Evolutionary conservation across 35 echinoderm and acorn worm genomes (phyloP).

Genomic region (Ophioderma brevispina): DNA sequence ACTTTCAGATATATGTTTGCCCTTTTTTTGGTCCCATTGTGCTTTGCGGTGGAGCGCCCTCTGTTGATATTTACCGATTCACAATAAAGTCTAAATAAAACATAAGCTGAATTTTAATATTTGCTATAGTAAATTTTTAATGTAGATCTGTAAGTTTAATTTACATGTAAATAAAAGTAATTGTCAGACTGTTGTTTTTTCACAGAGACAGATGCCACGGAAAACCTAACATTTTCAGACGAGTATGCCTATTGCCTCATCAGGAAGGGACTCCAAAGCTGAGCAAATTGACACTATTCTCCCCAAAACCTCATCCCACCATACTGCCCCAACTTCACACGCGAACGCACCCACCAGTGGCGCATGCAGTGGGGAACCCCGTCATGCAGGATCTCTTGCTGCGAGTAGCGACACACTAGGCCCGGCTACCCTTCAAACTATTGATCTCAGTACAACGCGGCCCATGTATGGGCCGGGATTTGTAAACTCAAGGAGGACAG

Average conservation of each 20-base stretch:
- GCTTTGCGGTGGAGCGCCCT: too few relatives aligned
- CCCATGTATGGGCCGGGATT: slow-evolving; percentile 34
- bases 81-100: too few relatives aligned
- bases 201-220: neutral
- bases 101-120: too few relatives aligned
- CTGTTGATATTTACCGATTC: too few relatives aligned
- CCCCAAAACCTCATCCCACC: neutral
- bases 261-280: neutral
- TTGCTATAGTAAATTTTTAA: too few relatives aligned
- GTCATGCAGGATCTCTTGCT: neutral
- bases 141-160: too few relatives aligned
- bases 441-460: slow-evolving; percentile 4
- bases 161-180: too few relatives aligned
- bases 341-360: neutral
- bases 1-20: too few relatives aligned
- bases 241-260: neutral
- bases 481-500: slow-evolving; percentile 6
- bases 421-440: neutral
- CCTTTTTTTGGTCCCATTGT: too few relatives aligned
- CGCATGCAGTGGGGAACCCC: neutral
- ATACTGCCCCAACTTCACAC: neutral
- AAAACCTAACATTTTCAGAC: neutral
- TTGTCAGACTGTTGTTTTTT: too few relatives aligned
- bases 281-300: neutral
- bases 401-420: neutral